Evolutionary conservation across 2,888 invertebrate species (phyloP).

Genomic region (Drosophila formosana): DNA sequence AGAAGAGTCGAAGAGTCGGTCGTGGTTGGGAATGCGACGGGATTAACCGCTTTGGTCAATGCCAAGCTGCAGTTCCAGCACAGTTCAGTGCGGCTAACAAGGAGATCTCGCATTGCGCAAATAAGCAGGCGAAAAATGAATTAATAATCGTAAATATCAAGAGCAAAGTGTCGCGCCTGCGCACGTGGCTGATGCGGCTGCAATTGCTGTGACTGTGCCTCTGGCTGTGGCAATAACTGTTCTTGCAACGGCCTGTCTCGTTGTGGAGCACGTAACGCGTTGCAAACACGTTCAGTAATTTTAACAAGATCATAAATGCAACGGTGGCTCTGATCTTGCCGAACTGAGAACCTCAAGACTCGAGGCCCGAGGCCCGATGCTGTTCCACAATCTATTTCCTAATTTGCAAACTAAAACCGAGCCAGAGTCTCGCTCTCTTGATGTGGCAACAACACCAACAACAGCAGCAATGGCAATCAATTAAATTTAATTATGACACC

Average conservation of each 20-base stretch:
- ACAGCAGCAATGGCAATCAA: conserved; percentile 65
- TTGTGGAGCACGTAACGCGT: conserved; percentile 54
- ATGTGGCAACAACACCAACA: conserved; percentile 20
- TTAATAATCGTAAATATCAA: conserved; percentile 82
- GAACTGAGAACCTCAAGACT: conserved; percentile 32
- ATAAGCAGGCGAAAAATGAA: conserved; percentile 80
- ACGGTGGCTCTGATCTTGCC: conserved; percentile 69
- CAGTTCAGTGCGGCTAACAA: conserved; percentile 55
- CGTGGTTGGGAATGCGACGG: conserved; percentile 44
- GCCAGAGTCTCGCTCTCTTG: conserved; percentile 17
- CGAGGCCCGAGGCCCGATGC: conserved; percentile 2
- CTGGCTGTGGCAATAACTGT: conserved; percentile 57
- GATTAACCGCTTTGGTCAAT: conserved; percentile 68
- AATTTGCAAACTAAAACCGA: conserved; percentile 66
- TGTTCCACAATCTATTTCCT: conserved; percentile 56
- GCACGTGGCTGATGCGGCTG: conserved; percentile 59
- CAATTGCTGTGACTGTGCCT: neutral
- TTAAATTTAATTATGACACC: conserved; percentile 80
- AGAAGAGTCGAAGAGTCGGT: conserved; percentile 27
- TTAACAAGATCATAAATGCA: conserved; percentile 79
- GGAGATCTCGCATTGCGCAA: conserved; percentile 52
- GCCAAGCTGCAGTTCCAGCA: conserved; percentile 19
- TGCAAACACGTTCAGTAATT: conserved; percentile 64
- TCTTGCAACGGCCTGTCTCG: conserved; percentile 60
- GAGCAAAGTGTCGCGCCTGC: conserved; percentile 68